These are phyloP conservation scores for Enteromius mattozi DNA, from an alignment of 2,797 vertebrate genomes.

Conservation along the genomic window DNA sequence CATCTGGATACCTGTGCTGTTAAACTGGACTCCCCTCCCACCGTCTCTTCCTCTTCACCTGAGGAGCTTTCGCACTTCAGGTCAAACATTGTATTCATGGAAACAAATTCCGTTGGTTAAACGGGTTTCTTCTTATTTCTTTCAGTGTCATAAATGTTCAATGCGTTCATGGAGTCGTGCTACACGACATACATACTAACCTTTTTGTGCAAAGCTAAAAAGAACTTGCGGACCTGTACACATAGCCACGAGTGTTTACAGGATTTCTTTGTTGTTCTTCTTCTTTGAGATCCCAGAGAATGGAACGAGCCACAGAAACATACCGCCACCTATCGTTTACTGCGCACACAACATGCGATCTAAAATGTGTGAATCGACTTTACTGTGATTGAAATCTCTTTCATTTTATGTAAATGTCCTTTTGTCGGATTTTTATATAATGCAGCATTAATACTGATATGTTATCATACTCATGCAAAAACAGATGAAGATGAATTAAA, in stretches of 20 bases:
- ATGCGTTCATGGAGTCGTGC: not conserved
- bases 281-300: not conserved
- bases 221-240: not conserved
- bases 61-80: constrained; percentile 33
- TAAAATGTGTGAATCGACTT: not conserved
- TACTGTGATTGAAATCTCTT: not conserved
- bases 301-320: not conserved
- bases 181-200: not conserved
- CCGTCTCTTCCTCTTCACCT: constrained; percentile 30
- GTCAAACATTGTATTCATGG: constrained; percentile 37
- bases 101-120: not conserved
- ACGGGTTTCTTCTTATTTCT: not conserved
- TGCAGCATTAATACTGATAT: not conserved
- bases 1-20: constrained; percentile 36
- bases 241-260: not conserved
- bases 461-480: not conserved
- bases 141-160: not conserved
- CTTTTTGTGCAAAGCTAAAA: not conserved
- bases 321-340: constrained; percentile 7
- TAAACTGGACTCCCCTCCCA: constrained; percentile 11
- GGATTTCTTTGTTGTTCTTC: constrained; percentile 33
- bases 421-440: not conserved
- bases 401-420: not conserved
- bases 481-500: not conserved
- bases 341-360: not conserved